phyloP scores from a whole-genome alignment of 2,113 vertebrate genomes.

The Sinocyclocheilus anshuiensis region DNA sequence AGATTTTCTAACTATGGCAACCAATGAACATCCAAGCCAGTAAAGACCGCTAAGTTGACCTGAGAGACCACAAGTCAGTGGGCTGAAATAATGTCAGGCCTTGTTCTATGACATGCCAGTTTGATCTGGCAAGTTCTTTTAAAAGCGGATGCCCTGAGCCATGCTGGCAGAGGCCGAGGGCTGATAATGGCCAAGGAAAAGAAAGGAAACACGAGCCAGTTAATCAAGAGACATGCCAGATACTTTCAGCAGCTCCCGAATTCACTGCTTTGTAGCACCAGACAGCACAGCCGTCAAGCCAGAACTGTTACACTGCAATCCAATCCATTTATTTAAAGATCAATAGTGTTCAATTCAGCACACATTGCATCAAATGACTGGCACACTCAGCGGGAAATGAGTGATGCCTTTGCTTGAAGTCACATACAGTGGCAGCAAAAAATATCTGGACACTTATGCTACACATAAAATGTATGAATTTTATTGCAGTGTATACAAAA shows the following conservation, averaged over 20 bases:
- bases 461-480: constrained; percentile 67
- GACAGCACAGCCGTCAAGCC: constrained; percentile 7
- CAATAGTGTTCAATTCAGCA: constrained; percentile 32
- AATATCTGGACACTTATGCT: constrained; percentile 52
- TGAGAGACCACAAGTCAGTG: constrained; percentile 54
- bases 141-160: constrained; percentile 64
- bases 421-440: background rate
- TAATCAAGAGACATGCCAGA: constrained; percentile 48
- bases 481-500: constrained; percentile 56
- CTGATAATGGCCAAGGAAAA: constrained; percentile 63
- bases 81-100: constrained; percentile 58
- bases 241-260: constrained; percentile 63
- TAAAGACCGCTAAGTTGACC: constrained; percentile 58
- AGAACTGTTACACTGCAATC: constrained; percentile 44
- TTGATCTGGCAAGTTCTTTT: constrained; percentile 68
- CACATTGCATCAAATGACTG: constrained; percentile 31
- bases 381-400: constrained; percentile 26
- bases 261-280: constrained; percentile 44
- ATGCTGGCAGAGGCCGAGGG: constrained; percentile 62
- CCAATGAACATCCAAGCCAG: constrained; percentile 67
- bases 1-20: constrained; percentile 64
- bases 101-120: constrained; percentile 64
- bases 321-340: constrained; percentile 44
- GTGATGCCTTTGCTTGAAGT: background rate
- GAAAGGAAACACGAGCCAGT: constrained; percentile 9